Evolutionary conservation across 2,113 vertebrate species (phyloP), one percentile per base, ranked within the genome.

Genomic region (Macquaria australasica): DNA sequence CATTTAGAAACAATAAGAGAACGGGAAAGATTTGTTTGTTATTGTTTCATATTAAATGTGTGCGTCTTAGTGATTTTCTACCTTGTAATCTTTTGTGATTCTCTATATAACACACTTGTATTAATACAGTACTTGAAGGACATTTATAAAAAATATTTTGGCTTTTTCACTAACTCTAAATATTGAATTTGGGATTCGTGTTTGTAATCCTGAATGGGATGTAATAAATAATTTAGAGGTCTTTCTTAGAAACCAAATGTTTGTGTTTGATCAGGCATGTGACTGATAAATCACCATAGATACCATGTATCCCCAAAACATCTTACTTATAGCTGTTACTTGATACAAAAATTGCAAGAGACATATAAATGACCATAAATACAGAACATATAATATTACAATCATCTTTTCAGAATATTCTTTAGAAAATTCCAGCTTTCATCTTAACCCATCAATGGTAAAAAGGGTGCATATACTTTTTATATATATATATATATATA

Each of bases 181-280:
- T 73, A 31, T 15, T 31, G 18, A 10, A 23, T 63, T 16, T 10
- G 15, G 6, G 41, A 62, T 34, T 43, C 18, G 25, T 66, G 59
- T n/a, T 64, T 73, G n/a, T 25, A 58, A 55, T n/a, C 12, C 48
- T n/a, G 48, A 45, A 8, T 66, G 18, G 16, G 25, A n/a, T 34
- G 12, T n/a, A 15, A 48, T 43, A 64, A n/a, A 64, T 81, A 21
- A 68, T 78, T 73, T 64, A 66, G 25, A 55, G 4, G 50, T 28
- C 18, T 66, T 56, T 45, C 48, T 81, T 48, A 67, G 63, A 43
- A 56, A 81, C 9, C 11, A 6, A 31, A 45, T 23, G 51, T 58
- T 67, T 43, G 53, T 6, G 31, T 60, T 6, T 41, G 34, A n/a
- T 56, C 11, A n/a, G 62, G 39, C 21, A 56, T 23, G 9, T 23